Evolutionary conservation across 1,140 invertebrate species (phyloP), one percentile per base, ranked within the genome.

Genomic region (Drosophila pachea): DNA sequence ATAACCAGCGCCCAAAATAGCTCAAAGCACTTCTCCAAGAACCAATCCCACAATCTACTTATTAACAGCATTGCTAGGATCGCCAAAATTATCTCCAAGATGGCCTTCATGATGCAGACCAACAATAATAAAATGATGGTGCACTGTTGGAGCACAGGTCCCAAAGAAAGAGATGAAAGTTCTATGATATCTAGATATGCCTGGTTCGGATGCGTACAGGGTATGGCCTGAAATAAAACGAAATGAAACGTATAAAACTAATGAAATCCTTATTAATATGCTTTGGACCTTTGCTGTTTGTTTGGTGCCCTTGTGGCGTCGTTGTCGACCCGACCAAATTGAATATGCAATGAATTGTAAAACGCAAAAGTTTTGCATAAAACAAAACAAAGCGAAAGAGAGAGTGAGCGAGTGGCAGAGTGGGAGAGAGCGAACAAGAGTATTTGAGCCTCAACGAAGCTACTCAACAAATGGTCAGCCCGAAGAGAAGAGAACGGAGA

Each of bases 181-280:
- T 22, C 22, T 22, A 22, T 22, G 22, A 22, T 22, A 1, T 22
- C 22, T 22, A 3, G 22, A 22, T 22, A 22, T 22, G 22, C 22
- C 22, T 2, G 1, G 22, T 65, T 11, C n/a, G 12, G 38, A 45
- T 47, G 43, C 14, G 47, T 38, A 40, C 29, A 50, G 35, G 40
- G 54, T 56, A 56, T 40, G 42, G 38, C 22, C 7, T 42, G 14
- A 71, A 52, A 33, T 33, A n/a, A 59, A 69, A 69, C 48, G 68
- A 69, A 63, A 56, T 29, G 56, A 45, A 77, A 73, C 74, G 78
- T 81, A 75, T 86, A 86, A 86, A 86, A 87, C 84, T 87, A 87
- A 87, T 87, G 86, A 87, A 87, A 87, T 87, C 79, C 84, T 84
- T 84, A 84, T 84, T 87, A 87, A 87, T 87, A 78, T 87, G 79